Evolutionary conservation across 1,140 invertebrate genomes (phyloP).

Genomic region (Linepithema humile): DNA sequence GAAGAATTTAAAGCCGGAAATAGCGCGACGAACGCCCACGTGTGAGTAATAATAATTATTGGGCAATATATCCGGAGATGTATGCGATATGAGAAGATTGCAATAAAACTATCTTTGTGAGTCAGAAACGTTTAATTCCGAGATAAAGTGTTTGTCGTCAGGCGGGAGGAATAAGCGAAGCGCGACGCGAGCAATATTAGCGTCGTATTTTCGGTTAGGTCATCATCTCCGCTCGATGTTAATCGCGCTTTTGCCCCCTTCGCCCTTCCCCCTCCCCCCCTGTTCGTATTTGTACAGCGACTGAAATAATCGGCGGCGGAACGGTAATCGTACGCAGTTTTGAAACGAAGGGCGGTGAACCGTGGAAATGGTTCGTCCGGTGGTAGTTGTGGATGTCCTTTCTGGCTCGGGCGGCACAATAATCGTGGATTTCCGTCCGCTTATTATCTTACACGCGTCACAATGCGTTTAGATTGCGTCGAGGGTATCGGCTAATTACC

Average conservation of each 20-base stretch:
- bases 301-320: conserved; percentile 67
- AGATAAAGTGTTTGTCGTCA: background rate
- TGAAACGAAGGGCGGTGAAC: conserved; percentile 77
- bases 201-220: conserved; percentile 48
- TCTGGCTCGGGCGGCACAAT: conserved; percentile 79
- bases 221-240: conserved; percentile 48
- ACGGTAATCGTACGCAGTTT: conserved; percentile 74
- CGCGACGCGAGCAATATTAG: conserved; percentile 7
- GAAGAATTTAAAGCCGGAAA: background rate
- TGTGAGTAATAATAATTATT: background rate
- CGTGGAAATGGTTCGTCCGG: conserved; percentile 84
- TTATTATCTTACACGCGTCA: conserved; percentile 77
- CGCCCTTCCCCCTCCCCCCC: background rate
- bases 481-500: conserved; percentile 67
- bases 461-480: conserved; percentile 70
- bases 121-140: background rate
- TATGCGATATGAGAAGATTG: background rate
- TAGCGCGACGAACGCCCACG: background rate
- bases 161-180: conserved; percentile 3
- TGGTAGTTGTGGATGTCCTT: conserved; percentile 79
- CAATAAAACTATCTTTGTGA: background rate
- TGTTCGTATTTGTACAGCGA: conserved; percentile 40
- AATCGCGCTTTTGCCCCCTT: conserved; percentile 58
- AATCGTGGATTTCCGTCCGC: conserved; percentile 83
- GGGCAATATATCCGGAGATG: background rate